Evolutionary conservation across 2,113 vertebrate species (phyloP), one percentile per base, ranked within the genome.

Genomic region (Corynorhinus townsendii): DNA sequence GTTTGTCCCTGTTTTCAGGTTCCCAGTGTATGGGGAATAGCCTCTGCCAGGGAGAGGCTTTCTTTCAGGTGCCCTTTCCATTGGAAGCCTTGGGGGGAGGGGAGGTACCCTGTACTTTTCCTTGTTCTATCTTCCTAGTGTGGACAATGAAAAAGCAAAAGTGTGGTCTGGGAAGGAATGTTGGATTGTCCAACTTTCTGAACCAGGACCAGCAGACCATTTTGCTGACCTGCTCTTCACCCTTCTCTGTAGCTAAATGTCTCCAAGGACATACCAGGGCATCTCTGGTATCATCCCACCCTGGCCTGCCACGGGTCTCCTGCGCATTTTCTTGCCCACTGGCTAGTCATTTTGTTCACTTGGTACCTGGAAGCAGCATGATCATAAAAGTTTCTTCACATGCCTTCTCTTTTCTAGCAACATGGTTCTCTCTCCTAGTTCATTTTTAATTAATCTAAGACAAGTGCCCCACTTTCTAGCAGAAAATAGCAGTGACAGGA

Each of bases 371-470:
- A 95, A 91, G 19, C 6, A 66, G 26, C 16, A 12, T 8, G 7
- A 7, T 79, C 33, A 76, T 64, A 11, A 94, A 71, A 30, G 10
- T 47, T 64, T 91, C 80, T 93, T 62, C 1, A 4, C 11, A 14
- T 66, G n/a, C 54, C 43, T 93, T 94, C 62, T 64, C 68, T 86
- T 91, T 89, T 56, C 33, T 40, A 86, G 81, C 5, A 92, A 26
- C 38, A 59, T n/a, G 66, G 15, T 81, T 87, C 47, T 90, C 93
- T 88, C 62, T 76, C 64, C 47, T 82, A 40, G 26, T 75, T 38
- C 75, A 81, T 66, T 96, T 90, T 64, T 89, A 95, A 95, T 93
- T 87, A 87, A 83, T 62, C 75, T 83, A 82, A 81, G 66, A 91
- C 15, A 84, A 94, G 77, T 68, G 33, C n/a, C 38, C 71, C 10